Base-by-base conservation (phyloP, 53 echinoderm and acorn worm species). In the Hippasteria phrygiana region DNA sequence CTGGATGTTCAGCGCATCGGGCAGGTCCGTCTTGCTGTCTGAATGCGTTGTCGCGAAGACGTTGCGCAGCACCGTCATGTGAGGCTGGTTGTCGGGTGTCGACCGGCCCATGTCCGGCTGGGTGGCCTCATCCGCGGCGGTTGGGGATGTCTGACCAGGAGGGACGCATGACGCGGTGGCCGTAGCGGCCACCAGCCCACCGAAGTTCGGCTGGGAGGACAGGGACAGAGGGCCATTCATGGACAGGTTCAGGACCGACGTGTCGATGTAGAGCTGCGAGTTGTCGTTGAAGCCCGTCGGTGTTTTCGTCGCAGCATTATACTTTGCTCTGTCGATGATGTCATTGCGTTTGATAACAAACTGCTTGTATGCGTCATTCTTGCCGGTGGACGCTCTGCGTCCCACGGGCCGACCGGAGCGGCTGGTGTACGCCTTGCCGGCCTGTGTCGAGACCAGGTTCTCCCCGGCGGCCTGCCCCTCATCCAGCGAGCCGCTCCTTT, bases 151-250 rank as follows among this genome's bases (percentile, higher is more conserved):
- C 56, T 90, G 80, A 6, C 62, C 90, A 4, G 62, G 94, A 66
- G 75, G 14, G 94, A 96, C 47, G 94, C 94, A 50, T 80, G 92
- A 27, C 87, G 95, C 84, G 75, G 90, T 89, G 92, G 93, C 62
- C 72, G 88, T 73, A 90, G 90, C 90, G 4, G 82, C 82, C 71
- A 90, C 90, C 62, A 89, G 29, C 17, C 59, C 36, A 12, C 62
- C 73, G 43, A 56, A 90, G 73, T 73, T 90, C 7, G 38, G 74
- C 34, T 36, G 51, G 35, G 50, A 72, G 1, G 65, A 53, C 62
- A 73, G 71, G 4, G 82, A 67, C 43, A 56, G 59, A 38, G 73
- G 51, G 17, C 85, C 85, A 17, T 53, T 69, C 85, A 85, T 85
- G 51, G 85, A 85, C 45, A 85, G 53, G 38, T 85, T 85, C 37